Base-by-base conservation (phyloP, 2,888 invertebrate genomes). In the Dolichomitus sp. region DNA sequence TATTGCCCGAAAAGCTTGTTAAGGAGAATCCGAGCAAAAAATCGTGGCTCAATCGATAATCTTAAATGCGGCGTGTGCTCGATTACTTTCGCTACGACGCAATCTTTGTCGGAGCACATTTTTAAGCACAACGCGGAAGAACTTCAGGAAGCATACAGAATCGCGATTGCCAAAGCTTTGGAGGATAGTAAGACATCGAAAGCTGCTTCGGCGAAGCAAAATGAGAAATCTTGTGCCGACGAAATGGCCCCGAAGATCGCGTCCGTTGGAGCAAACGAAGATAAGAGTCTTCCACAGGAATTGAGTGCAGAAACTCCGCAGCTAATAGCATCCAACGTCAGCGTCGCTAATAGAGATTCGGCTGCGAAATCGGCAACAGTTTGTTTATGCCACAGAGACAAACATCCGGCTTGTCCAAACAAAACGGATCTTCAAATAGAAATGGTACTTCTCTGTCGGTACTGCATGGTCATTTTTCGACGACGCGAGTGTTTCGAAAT, bases 401-500 rank as follows among this genome's bases (percentile, higher is more conserved):
- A 88, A 5, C 85, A 85, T 0, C 30, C 54, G 6, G 27, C 57
- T 0, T 11, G 74, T 4, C 65, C 80, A n/a, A 76, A 80, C 0
- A 81, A 84, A 2, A 87, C 85, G 11, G 65, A 92, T 4, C 80
- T 83, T 12, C 89, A 89, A 17, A 91, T 93, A 0, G 93, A 93
- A 77, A 89, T 93, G 88, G 88, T 91, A 1, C 80, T 92, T 0
- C 73, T 88, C 0, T 93, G 93, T 52, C 87, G 87, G 6, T 81
- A 78, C 5, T 93, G 93, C 17, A 84, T 82, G 2, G 87, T 89
- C 0, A 61, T 93, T 1, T 93, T 90, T 30, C 89, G 93, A 7
- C 87, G 89, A 12, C 81, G 86, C 2, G 89, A 91, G 0, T 93
- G 93, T 27, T 90, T 93, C 7, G 91, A 93, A 45, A 77, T 85